phyloP scores from a whole-genome alignment of 35 echinoderm and acorn worm genomes.

The Strongylocentrotus purpuratus region DNA sequence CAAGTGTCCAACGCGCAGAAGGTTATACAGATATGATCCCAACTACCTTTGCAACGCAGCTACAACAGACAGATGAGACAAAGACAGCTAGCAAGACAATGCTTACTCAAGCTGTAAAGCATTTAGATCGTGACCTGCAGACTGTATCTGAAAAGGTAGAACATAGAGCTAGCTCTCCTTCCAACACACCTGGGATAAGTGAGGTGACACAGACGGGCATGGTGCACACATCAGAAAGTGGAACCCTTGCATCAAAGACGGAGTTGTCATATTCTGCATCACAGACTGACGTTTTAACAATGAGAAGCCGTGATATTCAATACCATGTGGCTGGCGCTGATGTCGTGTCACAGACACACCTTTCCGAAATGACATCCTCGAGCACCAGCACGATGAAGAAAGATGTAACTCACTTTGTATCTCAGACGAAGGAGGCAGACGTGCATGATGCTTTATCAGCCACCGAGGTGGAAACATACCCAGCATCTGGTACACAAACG shows the following conservation, averaged over 20 bases:
- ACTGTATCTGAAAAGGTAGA: background rate
- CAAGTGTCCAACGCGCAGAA: background rate
- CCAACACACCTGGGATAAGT: background rate
- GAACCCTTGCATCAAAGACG: background rate
- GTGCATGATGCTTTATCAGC: background rate
- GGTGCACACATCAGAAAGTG: background rate
- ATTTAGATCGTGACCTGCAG: background rate
- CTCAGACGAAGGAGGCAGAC: background rate
- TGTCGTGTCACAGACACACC: background rate
- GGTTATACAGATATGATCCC: background rate
- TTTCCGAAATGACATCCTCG: background rate
- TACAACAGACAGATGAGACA: background rate
- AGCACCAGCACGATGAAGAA: background rate
- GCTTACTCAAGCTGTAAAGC: background rate
- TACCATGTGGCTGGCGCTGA: background rate
- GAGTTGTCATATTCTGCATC: background rate
- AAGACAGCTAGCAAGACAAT: background rate
- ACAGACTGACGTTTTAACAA: background rate
- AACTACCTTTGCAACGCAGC: background rate
- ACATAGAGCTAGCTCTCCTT: background rate
- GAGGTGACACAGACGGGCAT: slow-evolving; percentile 25
- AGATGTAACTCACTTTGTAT: background rate
- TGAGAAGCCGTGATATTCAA: background rate
- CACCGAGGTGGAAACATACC: background rate
- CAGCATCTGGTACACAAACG: slow-evolving; percentile 8